These are phyloP conservation scores for Zele albiditarsus DNA, from an alignment of 2,888 invertebrate genomes.

Conservation along the genomic window DNA sequence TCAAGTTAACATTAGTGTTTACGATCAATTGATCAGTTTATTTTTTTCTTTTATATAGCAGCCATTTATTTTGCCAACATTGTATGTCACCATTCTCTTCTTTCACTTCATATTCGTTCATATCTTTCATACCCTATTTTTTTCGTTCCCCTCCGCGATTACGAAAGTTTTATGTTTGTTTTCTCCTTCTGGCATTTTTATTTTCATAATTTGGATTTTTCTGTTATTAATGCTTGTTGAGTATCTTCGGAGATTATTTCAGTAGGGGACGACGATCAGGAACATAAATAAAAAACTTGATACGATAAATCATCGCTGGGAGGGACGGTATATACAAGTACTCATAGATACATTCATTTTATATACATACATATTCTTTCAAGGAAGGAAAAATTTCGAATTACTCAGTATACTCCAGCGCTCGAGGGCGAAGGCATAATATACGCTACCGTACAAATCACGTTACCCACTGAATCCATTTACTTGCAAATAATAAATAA, in stretches of 20 bases:
- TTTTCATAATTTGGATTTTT: background rate
- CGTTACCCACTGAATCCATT: background rate
- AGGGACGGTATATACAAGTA: background rate
- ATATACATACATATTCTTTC: background rate
- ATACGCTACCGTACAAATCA: background rate
- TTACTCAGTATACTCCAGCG: background rate
- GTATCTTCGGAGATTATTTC: background rate
- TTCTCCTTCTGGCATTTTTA: background rate
- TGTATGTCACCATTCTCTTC: background rate
- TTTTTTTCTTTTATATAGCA: background rate
- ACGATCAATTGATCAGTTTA: background rate
- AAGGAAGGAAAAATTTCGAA: background rate
- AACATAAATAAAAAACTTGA: background rate
- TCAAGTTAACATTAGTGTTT: slow-evolving; percentile 11
- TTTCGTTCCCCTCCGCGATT: too few relatives aligned
- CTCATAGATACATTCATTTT: background rate
- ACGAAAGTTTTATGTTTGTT: too few relatives aligned
- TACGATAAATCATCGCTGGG: background rate
- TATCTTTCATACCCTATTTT: too few relatives aligned
- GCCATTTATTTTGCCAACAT: background rate
- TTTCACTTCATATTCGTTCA: too few relatives aligned
- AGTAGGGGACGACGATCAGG: background rate
- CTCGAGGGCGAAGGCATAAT: background rate
- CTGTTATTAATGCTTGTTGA: background rate
- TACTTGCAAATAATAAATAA: background rate